phyloP scores from a whole-genome alignment of 2,113 vertebrate genomes.

The Myotis brandtii region DNA sequence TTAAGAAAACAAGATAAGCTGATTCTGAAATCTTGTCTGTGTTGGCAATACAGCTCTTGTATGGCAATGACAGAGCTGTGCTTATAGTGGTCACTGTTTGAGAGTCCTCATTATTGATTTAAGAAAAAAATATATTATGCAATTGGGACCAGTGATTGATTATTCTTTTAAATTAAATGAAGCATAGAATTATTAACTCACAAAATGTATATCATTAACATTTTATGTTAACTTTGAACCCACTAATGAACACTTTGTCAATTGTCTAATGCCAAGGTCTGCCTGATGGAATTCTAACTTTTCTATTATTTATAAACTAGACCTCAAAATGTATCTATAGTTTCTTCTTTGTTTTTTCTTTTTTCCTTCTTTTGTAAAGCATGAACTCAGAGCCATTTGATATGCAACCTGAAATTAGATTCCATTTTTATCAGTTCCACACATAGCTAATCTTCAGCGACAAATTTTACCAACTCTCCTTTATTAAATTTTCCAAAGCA shows the following conservation, averaged over 20 bases:
- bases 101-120: background rate
- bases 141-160: background rate
- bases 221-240: background rate
- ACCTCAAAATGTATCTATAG: background rate
- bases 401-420: background rate
- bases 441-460: background rate
- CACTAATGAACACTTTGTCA: background rate
- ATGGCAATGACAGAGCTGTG: fast-evolving
- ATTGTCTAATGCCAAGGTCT: background rate
- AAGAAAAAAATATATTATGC: background rate
- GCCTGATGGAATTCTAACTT: background rate
- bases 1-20: background rate
- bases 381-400: background rate
- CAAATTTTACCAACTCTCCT: background rate
- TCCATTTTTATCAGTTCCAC: background rate
- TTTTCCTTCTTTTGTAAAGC: background rate
- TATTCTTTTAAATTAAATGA: background rate
- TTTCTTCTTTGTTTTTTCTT: background rate
- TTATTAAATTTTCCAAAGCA: background rate
- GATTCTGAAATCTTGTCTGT: background rate
- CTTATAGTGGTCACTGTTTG: background rate
- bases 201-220: background rate
- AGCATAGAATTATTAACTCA: background rate
- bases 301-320: background rate
- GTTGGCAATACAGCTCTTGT: background rate